Evolutionary conservation across 2,888 invertebrate species (phyloP).

Genomic region (Oasisia sp.): DNA sequence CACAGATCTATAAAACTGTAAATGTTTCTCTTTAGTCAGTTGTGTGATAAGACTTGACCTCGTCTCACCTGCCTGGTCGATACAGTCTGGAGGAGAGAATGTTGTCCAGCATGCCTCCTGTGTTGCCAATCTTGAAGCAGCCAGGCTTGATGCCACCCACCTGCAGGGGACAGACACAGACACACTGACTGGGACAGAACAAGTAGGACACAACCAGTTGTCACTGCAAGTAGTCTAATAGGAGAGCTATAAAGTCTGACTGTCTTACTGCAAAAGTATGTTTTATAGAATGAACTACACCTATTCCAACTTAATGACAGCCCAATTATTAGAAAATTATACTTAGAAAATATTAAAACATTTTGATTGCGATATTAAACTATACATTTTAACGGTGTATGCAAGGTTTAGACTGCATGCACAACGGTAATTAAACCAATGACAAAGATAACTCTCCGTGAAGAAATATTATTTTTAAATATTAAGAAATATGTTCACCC

Average conservation of each 20-base stretch:
- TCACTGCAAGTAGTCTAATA: not conserved
- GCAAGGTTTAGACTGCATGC: not conserved
- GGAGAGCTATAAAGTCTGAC: not conserved
- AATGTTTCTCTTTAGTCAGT: not conserved
- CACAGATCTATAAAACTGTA: no score
- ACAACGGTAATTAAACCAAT: not conserved
- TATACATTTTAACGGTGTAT: no score
- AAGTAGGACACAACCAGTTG: not conserved
- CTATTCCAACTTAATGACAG: not conserved
- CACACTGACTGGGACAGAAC: not conserved
- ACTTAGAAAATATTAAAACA: not conserved
- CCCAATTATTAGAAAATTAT: not conserved
- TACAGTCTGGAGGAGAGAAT: constrained; percentile 97
- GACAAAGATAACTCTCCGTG: not conserved
- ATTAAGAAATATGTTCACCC: not conserved
- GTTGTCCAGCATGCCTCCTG: constrained; percentile 99
- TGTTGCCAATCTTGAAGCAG: constrained; percentile 99
- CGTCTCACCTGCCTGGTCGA: constrained; percentile 80
- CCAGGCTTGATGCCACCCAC: constrained; percentile 98
- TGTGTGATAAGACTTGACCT: not conserved
- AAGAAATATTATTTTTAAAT: not conserved
- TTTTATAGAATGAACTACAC: not conserved
- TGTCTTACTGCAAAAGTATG: not conserved
- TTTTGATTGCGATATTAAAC: not conserved
- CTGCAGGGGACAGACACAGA: constrained; percentile 43